Evolutionary conservation across 2,797 vertebrate species (phyloP), one percentile per base, ranked within the genome.

Genomic region (Poecilia velifera): DNA sequence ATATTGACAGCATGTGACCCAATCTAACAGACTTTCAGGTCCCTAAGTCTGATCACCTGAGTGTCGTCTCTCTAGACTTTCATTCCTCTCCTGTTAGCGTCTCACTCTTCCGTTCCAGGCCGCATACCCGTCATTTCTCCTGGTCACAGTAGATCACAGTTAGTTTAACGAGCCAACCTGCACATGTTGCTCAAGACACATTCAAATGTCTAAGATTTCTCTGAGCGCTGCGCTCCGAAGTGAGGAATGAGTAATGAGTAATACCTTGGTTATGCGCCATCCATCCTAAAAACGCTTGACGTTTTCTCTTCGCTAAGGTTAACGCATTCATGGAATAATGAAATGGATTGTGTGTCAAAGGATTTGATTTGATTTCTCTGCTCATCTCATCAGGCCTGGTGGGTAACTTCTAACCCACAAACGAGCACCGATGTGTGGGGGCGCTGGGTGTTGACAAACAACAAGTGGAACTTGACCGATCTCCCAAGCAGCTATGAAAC

Each of bases 401-500:
- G 96, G 96, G 25, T 92, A 47, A 85, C 84, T 0, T 0, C 85
- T 0, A 4, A 0, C 1, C 39, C 39, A 39, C 39, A 39, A 39
- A 0, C 51, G 0, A 80, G 79, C 78, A 96, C 94, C 25, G 96
- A 96, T 36, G 76, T 96, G 2, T 96, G 96, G 96, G 86, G 18
- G 70, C 86, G 82, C 6, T 96, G 96, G 95, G 0, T 71, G 0
- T 0, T 28, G 0, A 0, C 0, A 0, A 64, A 49, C 0, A 86
- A 80, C n/a, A 47, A n/a, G 1, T 95, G 94, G 94, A 95, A 94
- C 87, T 62, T 71, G 73, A 89, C 92, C 0, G 83, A 86, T 0
- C 74, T 96, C 12, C 93, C 92, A 34, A 0, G 0, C 3, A 3
- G 2, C 31, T 94, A 94, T 74, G 86, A 90, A 66, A 2, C 85